phyloP scores from a whole-genome alignment of 2,797 vertebrate species.

The Gephyroberyx darwinii region DNA sequence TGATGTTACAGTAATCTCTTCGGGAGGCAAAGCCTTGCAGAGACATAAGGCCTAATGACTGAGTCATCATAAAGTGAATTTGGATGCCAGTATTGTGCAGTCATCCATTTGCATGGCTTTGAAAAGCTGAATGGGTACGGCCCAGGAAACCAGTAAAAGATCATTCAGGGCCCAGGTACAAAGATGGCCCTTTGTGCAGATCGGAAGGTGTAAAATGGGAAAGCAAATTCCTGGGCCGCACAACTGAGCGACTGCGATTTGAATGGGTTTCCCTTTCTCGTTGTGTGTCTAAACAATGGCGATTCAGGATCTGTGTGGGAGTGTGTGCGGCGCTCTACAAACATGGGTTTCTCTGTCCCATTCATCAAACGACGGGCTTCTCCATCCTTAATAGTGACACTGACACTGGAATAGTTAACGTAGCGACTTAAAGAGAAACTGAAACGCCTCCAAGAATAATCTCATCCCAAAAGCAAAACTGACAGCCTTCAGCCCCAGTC shows the following conservation, averaged over 20 bases:
- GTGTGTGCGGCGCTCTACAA: constrained; percentile 64
- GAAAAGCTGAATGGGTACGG: constrained; percentile 78
- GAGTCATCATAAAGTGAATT: constrained; percentile 55
- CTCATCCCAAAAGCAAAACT: constrained; percentile 34
- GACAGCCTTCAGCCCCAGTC: constrained; percentile 45
- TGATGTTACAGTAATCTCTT: constrained; percentile 66
- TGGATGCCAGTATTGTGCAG: constrained; percentile 61
- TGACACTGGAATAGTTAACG: constrained; percentile 13
- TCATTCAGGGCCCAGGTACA: constrained; percentile 75
- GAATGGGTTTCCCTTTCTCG: constrained; percentile 79
- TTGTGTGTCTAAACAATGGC: constrained; percentile 75
- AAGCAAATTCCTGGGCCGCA: constrained; percentile 82
- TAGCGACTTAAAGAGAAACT: constrained; percentile 16
- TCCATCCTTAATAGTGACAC: constrained; percentile 41
- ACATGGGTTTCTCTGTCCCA: constrained; percentile 56
- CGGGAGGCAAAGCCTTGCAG: constrained; percentile 52
- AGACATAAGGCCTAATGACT: constrained; percentile 62
- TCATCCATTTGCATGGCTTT: constrained; percentile 80
- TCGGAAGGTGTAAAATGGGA: constrained; percentile 80
- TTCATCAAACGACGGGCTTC: constrained; percentile 51
- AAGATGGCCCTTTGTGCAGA: constrained; percentile 77
- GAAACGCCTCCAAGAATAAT: constrained; percentile 28
- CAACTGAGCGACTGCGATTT: constrained; percentile 75
- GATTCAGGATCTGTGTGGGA: constrained; percentile 72
- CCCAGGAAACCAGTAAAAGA: constrained; percentile 82